Evolutionary conservation across 2,888 invertebrate species (phyloP).

Genomic region (Entomobrya proxima): DNA sequence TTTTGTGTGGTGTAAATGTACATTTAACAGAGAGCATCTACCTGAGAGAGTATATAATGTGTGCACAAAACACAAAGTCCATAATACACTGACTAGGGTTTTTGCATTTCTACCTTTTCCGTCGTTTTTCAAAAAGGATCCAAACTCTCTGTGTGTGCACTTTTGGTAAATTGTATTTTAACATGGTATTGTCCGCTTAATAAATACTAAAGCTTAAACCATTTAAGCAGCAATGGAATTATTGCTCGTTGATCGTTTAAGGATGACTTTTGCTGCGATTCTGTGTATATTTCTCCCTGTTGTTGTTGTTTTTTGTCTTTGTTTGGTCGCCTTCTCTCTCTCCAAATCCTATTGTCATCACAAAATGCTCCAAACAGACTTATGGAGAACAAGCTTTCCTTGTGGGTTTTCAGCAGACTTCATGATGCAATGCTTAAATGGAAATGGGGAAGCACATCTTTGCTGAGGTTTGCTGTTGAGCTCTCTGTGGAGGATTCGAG

Average conservation of each 20-base stretch:
- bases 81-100: slow-evolving; percentile 17
- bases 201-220: neutral
- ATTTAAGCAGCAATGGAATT: slow-evolving; percentile 11
- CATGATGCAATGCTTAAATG: neutral
- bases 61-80: slow-evolving; percentile 19
- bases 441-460: slow-evolving; percentile 5
- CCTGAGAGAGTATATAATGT: slow-evolving; percentile 6
- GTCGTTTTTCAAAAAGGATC: slow-evolving; percentile 15
- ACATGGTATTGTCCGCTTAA: neutral
- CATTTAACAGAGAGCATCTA: slow-evolving; percentile 12
- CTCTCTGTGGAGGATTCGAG: neutral
- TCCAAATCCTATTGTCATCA: slow-evolving; percentile 24
- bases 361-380: neutral
- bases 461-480: slow-evolving; percentile 2
- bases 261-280: slow-evolving; percentile 19
- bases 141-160: neutral
- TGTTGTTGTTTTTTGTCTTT: slow-evolving; percentile 38
- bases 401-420: neutral
- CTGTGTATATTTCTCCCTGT: neutral
- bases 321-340: slow-evolving; percentile 11
- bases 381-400: neutral
- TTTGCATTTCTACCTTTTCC: neutral
- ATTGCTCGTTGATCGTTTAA: slow-evolving; percentile 19
- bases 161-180: neutral
- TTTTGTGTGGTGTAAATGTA: too few species aligned